phyloP scores from a whole-genome alignment of 1,140 invertebrate genomes.

The Lycorma delicatula region DNA sequence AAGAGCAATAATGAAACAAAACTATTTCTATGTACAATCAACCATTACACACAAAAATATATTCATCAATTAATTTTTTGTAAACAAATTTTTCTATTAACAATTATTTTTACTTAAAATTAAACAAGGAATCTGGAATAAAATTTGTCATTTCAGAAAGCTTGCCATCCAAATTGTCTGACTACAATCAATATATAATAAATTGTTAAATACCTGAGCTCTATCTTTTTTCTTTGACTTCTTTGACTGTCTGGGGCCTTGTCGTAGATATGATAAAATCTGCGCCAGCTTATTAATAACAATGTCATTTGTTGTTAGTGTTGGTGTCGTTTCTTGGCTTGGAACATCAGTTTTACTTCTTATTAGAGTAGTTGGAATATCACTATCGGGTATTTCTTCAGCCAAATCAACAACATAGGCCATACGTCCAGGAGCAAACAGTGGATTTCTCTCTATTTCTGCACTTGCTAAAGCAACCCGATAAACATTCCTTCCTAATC shows the following conservation, averaged over 20 bases:
- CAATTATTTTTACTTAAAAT: no score
- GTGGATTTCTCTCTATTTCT: slow-evolving; percentile 74
- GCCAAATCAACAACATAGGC: slow-evolving; percentile 95
- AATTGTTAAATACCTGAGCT: slow-evolving; percentile 22
- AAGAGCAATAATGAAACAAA: no score
- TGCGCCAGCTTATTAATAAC: slow-evolving; percentile 96
- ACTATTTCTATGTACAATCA: no score
- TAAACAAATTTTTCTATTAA: no score
- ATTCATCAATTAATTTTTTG: no score
- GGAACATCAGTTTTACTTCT: slow-evolving; percentile 93
- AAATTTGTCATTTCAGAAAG: no score
- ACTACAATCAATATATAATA: no score
- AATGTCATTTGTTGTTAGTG: slow-evolving; percentile 87
- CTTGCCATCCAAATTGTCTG: no score
- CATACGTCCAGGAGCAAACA: slow-evolving; percentile 95
- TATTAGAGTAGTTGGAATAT: slow-evolving; percentile 93
- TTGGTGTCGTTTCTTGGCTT: slow-evolving; percentile 63
- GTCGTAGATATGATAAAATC: slow-evolving; percentile 88
- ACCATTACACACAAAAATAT: no score
- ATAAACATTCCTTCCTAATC: slow-evolving; percentile 65
- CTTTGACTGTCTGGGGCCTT: slow-evolving; percentile 64
- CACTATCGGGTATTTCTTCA: slow-evolving; percentile 81
- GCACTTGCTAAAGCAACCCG: slow-evolving; percentile 49
- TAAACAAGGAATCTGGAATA: no score
- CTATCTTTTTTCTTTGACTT: slow-evolving; percentile 68